A percentile compares a stretch with the other conserved stretches of the same genome.
phyloP scores from a whole-genome alignment of 2,113 vertebrate genomes.

The Dendrocopos noguchii region DNA sequence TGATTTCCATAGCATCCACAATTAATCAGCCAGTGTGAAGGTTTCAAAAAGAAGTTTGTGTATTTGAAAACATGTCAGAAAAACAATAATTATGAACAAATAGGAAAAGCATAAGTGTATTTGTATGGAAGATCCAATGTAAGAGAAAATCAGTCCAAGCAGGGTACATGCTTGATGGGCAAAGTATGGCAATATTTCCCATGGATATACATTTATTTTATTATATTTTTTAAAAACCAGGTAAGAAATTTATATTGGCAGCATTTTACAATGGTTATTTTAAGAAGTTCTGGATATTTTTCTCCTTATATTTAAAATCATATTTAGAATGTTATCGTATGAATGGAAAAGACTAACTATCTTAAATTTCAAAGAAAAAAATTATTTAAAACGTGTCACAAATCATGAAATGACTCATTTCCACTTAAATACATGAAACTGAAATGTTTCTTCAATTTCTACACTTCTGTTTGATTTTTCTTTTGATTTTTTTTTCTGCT shows the following conservation, averaged over 20 bases:
- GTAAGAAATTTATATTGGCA: background rate
- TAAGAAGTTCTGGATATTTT: background rate
- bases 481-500: background rate
- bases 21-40: background rate
- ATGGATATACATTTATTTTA: background rate
- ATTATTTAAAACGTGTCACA: background rate
- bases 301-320: background rate
- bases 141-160: background rate
- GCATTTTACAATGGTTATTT: background rate
- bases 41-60: background rate
- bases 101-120: background rate
- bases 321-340: background rate
- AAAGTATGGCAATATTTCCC: background rate
- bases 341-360: background rate
- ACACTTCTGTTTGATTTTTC: background rate
- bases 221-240: background rate
- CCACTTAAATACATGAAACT: background rate
- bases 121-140: background rate
- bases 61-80: background rate
- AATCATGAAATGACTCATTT: background rate
- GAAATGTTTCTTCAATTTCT: background rate
- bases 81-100: background rate
- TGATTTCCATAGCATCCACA: background rate
- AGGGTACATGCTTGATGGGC: too few relatives aligned
- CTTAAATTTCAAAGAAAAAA: background rate